These are phyloP conservation scores for Coptodon bakossiorum DNA, from an alignment of 2,113 vertebrate species.

Conservation along the genomic window DNA sequence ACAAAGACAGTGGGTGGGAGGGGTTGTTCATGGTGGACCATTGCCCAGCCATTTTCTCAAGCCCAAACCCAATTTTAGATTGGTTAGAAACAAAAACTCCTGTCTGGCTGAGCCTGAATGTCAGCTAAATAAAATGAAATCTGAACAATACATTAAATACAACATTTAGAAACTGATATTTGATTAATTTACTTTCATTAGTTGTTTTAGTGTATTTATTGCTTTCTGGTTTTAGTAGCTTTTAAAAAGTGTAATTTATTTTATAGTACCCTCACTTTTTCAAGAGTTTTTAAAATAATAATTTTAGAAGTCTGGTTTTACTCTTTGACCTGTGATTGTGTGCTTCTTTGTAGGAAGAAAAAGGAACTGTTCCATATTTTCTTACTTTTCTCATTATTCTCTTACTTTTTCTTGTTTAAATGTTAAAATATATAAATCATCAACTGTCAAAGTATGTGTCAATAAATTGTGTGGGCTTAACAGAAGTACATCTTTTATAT, in stretches of 20 bases:
- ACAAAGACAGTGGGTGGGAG: constrained; percentile 43
- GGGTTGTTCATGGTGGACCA: constrained; percentile 13
- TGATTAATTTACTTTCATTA: background rate
- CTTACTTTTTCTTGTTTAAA: background rate
- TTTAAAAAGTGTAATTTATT: background rate
- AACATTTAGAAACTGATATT: background rate
- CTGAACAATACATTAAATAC: background rate
- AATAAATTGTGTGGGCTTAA: background rate
- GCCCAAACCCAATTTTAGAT: background rate
- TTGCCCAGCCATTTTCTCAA: background rate
- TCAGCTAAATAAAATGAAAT: background rate
- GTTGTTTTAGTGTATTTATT: background rate
- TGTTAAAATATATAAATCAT: background rate
- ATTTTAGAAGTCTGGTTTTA: background rate
- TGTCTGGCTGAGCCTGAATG: background rate
- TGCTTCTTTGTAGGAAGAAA: background rate
- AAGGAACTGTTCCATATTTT: background rate
- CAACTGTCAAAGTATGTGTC: background rate
- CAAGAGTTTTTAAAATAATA: background rate
- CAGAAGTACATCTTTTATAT: background rate
- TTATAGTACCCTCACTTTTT: background rate
- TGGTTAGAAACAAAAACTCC: background rate
- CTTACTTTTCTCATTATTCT: background rate
- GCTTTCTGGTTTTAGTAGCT: background rate
- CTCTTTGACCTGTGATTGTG: background rate